Conservation (phyloP, 2,888 invertebrate species). For the Epirrhoe alternata region DNA sequence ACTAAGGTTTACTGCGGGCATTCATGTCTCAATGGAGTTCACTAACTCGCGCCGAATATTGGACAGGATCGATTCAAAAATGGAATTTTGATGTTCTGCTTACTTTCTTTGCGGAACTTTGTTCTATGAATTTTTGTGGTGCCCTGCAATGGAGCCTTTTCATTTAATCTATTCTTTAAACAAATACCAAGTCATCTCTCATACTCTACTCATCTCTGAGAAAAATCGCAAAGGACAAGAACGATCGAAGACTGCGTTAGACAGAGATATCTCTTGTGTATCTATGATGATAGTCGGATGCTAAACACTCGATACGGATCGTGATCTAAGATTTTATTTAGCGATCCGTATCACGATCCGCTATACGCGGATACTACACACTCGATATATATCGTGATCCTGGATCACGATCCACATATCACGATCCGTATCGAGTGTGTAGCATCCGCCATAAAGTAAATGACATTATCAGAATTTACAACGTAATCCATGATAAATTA, state of each 20-base stretch:
- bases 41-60: constrained; percentile 20
- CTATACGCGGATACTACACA: too few species aligned
- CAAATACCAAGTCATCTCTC: background rate
- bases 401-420: too few species aligned
- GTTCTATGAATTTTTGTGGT: background rate
- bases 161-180: background rate
- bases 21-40: constrained; percentile 38
- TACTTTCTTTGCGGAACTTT: background rate
- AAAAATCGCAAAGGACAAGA: background rate
- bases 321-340: too few species aligned
- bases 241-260: background rate
- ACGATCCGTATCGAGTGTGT: too few species aligned
- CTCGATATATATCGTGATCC: too few species aligned
- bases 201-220: background rate
- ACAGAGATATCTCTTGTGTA: too few species aligned
- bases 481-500: background rate
- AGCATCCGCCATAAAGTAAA: too few species aligned
- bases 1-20: constrained; percentile 40
- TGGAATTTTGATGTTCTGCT: constrained; percentile 13
- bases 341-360: too few species aligned
- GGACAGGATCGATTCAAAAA: constrained; percentile 23
- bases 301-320: too few species aligned
- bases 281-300: too few species aligned
- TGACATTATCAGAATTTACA: too few species aligned
- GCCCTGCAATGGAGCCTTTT: background rate